These are phyloP conservation scores for Drosophila santomea DNA, from an alignment of 1,140 invertebrate species.

Conservation along the genomic window DNA sequence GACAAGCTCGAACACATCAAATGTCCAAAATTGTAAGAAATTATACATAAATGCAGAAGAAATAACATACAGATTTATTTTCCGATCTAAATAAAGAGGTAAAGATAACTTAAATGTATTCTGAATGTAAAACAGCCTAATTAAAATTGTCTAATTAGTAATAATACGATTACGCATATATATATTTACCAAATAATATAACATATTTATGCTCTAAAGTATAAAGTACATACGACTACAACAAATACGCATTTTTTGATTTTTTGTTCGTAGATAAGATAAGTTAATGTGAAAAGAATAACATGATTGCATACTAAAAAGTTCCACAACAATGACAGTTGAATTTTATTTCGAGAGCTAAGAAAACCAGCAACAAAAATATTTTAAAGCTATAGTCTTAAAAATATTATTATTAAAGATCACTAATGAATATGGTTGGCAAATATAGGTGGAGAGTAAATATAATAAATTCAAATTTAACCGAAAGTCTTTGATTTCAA, in stretches of 20 bases:
- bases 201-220: slow-evolving; percentile 69
- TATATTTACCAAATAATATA: slow-evolving; percentile 33
- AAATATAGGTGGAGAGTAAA: slow-evolving; percentile 32
- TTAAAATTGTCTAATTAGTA: slow-evolving; percentile 53
- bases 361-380: slow-evolving; percentile 39
- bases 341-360: slow-evolving; percentile 27
- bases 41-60: slow-evolving; percentile 21
- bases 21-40: slow-evolving; percentile 32
- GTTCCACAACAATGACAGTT: slow-evolving; percentile 40
- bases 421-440: slow-evolving; percentile 17
- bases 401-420: slow-evolving; percentile 34
- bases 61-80: slow-evolving; percentile 21
- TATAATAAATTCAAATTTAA: slow-evolving; percentile 23
- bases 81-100: slow-evolving; percentile 12
- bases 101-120: slow-evolving; percentile 54
- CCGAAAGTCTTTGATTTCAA: slow-evolving; percentile 17
- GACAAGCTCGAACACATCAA: slow-evolving; percentile 42
- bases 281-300: slow-evolving; percentile 33
- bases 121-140: slow-evolving; percentile 68
- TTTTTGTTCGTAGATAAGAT: slow-evolving; percentile 62
- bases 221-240: slow-evolving; percentile 74
- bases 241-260: slow-evolving; percentile 77
- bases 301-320: slow-evolving; percentile 32
- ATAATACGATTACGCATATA: slow-evolving; percentile 30
- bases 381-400: slow-evolving; percentile 42